Evolutionary conservation across 92 coral and sea anemone genomes (phyloP), one percentile per base, ranked within the genome.

Genomic region (Actinernus sp.): DNA sequence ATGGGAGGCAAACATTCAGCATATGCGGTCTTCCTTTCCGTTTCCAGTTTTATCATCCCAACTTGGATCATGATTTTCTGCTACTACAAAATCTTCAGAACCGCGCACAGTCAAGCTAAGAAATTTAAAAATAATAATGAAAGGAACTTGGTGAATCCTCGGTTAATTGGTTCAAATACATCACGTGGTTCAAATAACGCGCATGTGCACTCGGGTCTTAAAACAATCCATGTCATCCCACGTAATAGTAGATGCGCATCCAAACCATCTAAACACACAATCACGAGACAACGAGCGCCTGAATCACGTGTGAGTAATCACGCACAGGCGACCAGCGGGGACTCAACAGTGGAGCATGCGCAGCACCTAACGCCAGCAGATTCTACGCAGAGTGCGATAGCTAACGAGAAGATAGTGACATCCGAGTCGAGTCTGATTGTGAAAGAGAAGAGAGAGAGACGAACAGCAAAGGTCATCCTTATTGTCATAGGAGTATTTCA

Each of bases 11-110:
- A 16, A 19, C 53, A 70, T 37, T 70, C 78, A 1, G 78, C 58
- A 4, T 70, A 70, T 14, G 78, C n/a, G 3, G 19, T 70, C 24
- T 70, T 70, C 26, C 78, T 70, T 0, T 70, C 78, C 11, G 58
- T 31, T 5, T 70, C 78, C 8, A 70, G 65, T 16, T 70, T 70
- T 26, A 52, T 70, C 5, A 17, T 70, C 11, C 78, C 78, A 2
- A 70, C 78, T 17, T 70, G 78, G 65, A 44, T 70, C 1, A 70
- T 70, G 78, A 13, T 57, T 2, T 70, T 70, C 40, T 68, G 76
- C 21, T 68, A 68, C 14, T 70, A 29, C 39, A 70, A 57, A 66
- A 70, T 70, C 4, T 70, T 70, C 66, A 23, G 43, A 0, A 70
- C 78, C 3, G 60, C 78, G 4, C 24, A 57, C 4, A 55, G 45